Percentiles rank a stretch among this genome's conserved stretches.
These are phyloP conservation scores for Nestor notabilis DNA, from an alignment of 2,113 vertebrate genomes.

Conservation along the genomic window DNA sequence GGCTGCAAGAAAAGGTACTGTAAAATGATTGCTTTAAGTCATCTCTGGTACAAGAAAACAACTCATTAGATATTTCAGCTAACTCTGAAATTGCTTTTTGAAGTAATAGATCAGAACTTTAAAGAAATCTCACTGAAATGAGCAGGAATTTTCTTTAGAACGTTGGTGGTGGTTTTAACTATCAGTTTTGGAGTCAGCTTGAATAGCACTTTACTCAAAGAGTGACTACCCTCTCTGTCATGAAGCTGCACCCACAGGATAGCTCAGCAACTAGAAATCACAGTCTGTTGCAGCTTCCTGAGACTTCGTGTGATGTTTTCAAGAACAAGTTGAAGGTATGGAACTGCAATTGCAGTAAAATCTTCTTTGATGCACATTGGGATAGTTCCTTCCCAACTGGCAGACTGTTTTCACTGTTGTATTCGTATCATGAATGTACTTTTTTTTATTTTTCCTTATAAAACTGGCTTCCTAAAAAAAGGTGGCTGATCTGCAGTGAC, in stretches of 20 bases:
- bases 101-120: neutral
- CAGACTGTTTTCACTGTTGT: neutral
- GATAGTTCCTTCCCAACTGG: neutral
- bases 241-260: neutral
- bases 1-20: neutral
- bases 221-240: accelerated
- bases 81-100: neutral
- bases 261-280: neutral
- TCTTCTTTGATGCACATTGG: neutral
- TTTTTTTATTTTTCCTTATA: neutral
- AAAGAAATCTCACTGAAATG: neutral
- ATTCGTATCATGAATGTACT: neutral
- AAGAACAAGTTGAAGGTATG: neutral
- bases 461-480: neutral
- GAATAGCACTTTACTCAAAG: neutral
- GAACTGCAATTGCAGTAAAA: neutral
- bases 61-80: neutral
- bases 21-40: neutral
- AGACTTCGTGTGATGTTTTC: neutral
- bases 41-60: neutral
- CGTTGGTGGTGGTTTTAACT: neutral
- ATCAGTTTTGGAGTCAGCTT: accelerated
- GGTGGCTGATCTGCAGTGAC: neutral
- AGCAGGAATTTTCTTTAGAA: neutral
- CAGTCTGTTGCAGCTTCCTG: neutral